Evolutionary conservation across 2,888 invertebrate genomes (phyloP), one percentile per base, ranked within the genome.

Genomic region (Notodromas monacha): DNA sequence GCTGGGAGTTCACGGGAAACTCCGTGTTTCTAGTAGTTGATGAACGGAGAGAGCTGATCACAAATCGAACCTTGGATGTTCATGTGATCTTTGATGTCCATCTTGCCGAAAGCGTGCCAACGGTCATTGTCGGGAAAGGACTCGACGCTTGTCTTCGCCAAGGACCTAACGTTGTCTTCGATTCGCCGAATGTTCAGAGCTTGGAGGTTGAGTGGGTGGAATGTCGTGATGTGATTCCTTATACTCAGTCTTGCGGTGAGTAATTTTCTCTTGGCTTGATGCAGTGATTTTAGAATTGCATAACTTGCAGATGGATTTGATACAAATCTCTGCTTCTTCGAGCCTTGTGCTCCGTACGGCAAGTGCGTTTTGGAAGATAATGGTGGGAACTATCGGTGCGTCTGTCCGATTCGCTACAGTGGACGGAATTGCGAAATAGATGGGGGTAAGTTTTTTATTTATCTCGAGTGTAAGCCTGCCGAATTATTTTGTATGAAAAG

Each of bases 341-440:
- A 21, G n/a, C 21, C 21, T 21, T 21, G 21, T 21, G 8, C 6
- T 8, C 6, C 6, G n/a, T 6, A 21, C n/a, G 21, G 21, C 6
- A 21, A 21, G n/a, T 21, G 21, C n/a, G n/a, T n/a, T n/a, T 21
- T 21, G 21, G n/a, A 21, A 21, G n/a, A 6, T 21, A n/a, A n/a
- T 8, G 21, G n/a, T 21, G 21, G 21, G n/a, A n/a, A 21, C 6
- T 21, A 21, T 21, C 8, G 8, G 6, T 21, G 21, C 21, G n/a
- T 21, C n/a, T 21, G 21, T n/a, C n/a, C 21, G n/a, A 6, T 8
- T 6, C 6, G 21, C 8, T 21, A 8, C 21, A 21, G 8, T 8
- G 21, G 21, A 21, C 21, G 21, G 6, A 21, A 21, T 21, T 21
- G 21, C n/a, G 21, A 21, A 21, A n/a, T 21, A 8, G 21, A 21